A percentile compares a stretch with the other conserved stretches of the same genome.
Conservation (phyloP, 53 echinoderm and acorn worm genomes). For the Zoroaster sp. region DNA sequence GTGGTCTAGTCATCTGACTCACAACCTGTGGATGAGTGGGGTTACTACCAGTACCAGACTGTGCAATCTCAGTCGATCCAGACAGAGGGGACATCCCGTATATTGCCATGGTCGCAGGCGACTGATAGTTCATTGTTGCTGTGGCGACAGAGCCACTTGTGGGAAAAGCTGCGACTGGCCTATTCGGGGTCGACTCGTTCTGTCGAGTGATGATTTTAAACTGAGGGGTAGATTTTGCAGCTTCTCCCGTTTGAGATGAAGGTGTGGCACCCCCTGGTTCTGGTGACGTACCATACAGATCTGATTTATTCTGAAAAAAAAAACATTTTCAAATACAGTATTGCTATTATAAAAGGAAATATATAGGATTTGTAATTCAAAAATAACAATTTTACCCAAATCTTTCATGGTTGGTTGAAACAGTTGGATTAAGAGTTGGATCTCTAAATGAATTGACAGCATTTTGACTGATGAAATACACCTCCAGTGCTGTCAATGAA, state of each 20-base stretch:
- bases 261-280: constrained; percentile 2
- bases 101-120: neutral
- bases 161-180: neutral
- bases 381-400: too few relatives aligned
- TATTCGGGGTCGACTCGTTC: neutral
- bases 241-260: neutral
- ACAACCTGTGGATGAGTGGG: constrained; percentile 5
- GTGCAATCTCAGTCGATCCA: neutral
- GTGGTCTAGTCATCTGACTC: constrained; percentile 23
- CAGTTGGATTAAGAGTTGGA: too few relatives aligned
- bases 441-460: too few relatives aligned
- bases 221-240: constrained; percentile 39
- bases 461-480: too few relatives aligned
- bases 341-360: neutral
- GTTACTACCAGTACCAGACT: neutral
- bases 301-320: constrained; percentile 3
- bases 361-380: too few relatives aligned
- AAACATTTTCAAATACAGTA: neutral
- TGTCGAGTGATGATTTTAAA: constrained; percentile 50
- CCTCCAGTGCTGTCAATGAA: too few relatives aligned
- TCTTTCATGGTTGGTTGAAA: too few relatives aligned
- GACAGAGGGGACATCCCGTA: neutral
- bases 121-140: neutral
- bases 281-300: constrained; percentile 25
- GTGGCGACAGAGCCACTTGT: neutral